A percentile compares a stretch with the other conserved stretches of the same genome.
Conservation (phyloP, 35 echinoderm and acorn worm genomes). For the Anneissia japonica region DNA sequence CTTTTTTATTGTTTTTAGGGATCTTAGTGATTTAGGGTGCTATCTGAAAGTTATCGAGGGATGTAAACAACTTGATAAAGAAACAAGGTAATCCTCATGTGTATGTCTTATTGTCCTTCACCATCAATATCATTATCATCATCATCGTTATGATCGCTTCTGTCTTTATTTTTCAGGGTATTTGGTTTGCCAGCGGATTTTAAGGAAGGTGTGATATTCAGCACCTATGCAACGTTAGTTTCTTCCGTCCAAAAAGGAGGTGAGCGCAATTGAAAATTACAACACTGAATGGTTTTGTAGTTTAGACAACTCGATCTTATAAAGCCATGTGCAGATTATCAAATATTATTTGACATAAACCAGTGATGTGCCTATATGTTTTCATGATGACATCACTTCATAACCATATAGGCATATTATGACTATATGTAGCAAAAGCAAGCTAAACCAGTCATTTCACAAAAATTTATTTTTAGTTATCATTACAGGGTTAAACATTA, state of each 20-base stretch:
- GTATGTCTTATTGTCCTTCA: neutral
- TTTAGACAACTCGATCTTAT: too few relatives aligned
- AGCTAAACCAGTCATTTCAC: too few relatives aligned
- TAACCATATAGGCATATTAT: too few relatives aligned
- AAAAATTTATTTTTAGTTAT: too few relatives aligned
- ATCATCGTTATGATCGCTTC: neutral
- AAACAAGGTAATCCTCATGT: slow-evolving; percentile 59
- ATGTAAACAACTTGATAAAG: slow-evolving; percentile 81
- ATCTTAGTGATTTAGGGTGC: slow-evolving; percentile 81
- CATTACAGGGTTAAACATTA: too few relatives aligned
- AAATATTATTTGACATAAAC: too few relatives aligned
- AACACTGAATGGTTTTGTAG: too few relatives aligned
- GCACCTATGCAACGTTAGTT: slow-evolving; percentile 88
- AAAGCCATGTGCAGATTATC: too few relatives aligned
- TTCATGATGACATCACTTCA: too few relatives aligned
- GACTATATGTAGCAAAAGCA: too few relatives aligned
- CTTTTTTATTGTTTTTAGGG: slow-evolving; percentile 55
- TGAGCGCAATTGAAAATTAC: slow-evolving; percentile 24
- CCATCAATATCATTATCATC: neutral
- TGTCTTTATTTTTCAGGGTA: slow-evolving; percentile 33
- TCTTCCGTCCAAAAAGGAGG: slow-evolving; percentile 82
- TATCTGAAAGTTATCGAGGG: slow-evolving; percentile 93
- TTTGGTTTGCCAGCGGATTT: slow-evolving; percentile 82
- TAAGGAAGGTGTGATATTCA: slow-evolving; percentile 78
- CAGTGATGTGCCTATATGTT: too few relatives aligned